phyloP scores from a whole-genome alignment of 2,888 invertebrate genomes.

The Amblyteles armatorius region DNA sequence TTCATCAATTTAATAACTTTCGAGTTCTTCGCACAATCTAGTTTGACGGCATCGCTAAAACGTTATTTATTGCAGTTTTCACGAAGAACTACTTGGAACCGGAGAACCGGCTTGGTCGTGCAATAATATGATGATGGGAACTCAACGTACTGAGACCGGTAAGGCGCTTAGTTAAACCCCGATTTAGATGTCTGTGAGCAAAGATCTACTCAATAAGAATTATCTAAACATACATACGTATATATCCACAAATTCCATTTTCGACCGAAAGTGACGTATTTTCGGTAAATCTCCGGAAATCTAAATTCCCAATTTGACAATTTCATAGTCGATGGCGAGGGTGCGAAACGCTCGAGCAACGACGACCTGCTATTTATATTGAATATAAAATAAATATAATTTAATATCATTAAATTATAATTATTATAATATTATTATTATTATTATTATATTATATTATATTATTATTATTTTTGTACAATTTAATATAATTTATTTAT shows the following conservation, averaged over 20 bases:
- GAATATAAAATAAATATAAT: too few species aligned
- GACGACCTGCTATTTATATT: not conserved
- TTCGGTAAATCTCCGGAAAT: not conserved
- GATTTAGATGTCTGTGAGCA: not conserved
- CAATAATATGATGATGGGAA: constrained; percentile 38
- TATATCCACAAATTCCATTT: not conserved
- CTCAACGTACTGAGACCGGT: constrained; percentile 46
- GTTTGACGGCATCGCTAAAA: not conserved
- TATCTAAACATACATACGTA: too few species aligned
- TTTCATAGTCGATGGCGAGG: not conserved
- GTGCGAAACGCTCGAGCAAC: too few species aligned
- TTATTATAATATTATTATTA: too few species aligned
- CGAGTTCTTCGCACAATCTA: too few species aligned
- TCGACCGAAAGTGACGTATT: not conserved
- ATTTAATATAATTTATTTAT: too few species aligned
- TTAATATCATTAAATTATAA: too few species aligned
- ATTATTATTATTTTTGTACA: too few species aligned
- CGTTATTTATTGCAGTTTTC: constrained; percentile 62
- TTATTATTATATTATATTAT: too few species aligned
- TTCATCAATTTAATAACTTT: not conserved
- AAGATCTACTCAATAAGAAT: too few species aligned
- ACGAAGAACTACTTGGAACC: constrained; percentile 65
- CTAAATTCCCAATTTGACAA: not conserved
- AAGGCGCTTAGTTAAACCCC: not conserved
- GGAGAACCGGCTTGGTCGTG: constrained; percentile 66